Conservation (phyloP, 1,140 invertebrate species). For the Drosophila pachea region DNA sequence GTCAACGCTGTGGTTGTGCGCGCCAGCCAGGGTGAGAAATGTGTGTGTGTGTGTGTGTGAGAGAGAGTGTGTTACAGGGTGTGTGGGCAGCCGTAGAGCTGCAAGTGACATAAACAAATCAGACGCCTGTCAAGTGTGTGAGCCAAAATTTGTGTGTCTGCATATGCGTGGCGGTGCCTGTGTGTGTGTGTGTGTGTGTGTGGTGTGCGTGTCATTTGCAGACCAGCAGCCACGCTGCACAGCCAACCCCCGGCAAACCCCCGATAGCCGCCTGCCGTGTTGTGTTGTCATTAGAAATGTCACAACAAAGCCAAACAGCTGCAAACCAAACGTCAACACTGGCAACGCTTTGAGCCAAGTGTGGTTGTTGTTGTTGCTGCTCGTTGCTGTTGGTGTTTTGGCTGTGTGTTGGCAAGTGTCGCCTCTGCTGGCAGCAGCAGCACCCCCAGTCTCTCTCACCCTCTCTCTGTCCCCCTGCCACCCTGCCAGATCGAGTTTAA, state of each 20-base stretch:
- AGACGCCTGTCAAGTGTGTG: slow-evolving; percentile 70
- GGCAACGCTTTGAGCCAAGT: slow-evolving; percentile 41
- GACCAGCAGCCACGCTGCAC: slow-evolving; percentile 32
- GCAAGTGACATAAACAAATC: slow-evolving; percentile 77
- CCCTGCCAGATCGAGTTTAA: slow-evolving; percentile 21
- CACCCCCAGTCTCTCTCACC: not conserved
- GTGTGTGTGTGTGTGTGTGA: not conserved
- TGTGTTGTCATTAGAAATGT: slow-evolving; percentile 74
- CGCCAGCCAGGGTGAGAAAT: not conserved
- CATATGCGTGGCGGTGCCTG: not conserved
- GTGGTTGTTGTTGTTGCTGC: slow-evolving; percentile 7
- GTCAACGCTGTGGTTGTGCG: slow-evolving; percentile 34
- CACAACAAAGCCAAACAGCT: slow-evolving; percentile 73
- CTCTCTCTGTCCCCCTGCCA: not conserved
- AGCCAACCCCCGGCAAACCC: not conserved
- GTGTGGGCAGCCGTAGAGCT: slow-evolving; percentile 72
- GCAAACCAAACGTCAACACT: slow-evolving; percentile 61
- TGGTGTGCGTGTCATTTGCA: slow-evolving; percentile 61
- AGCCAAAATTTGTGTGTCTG: slow-evolving; percentile 44
- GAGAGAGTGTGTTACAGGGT: slow-evolving; percentile 23
- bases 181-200: slow-evolving; percentile 11
- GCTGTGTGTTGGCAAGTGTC: slow-evolving; percentile 45
- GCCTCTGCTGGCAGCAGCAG: slow-evolving; percentile 30
- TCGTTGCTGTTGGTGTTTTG: slow-evolving; percentile 25
- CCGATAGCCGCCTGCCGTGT: slow-evolving; percentile 15